Conservation (phyloP, 2,797 vertebrate genomes). For the Argya squamiceps region DNA sequence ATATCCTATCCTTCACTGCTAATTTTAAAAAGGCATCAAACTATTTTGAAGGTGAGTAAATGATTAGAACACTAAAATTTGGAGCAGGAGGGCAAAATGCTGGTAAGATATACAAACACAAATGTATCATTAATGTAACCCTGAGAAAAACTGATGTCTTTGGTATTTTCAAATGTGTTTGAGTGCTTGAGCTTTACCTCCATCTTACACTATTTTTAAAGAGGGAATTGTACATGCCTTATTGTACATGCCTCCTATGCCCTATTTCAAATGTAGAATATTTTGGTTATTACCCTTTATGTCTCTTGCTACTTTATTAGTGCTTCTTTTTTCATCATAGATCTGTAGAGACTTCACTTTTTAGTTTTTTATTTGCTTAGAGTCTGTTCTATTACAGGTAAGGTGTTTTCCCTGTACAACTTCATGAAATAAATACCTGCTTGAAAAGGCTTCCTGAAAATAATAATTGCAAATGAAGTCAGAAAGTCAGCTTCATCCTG, state of each 20-base stretch:
- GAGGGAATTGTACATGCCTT: not conserved
- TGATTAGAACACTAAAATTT: not conserved
- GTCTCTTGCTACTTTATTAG: not conserved
- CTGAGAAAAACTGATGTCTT: not conserved
- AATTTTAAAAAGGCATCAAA: not conserved
- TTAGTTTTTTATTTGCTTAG: not conserved
- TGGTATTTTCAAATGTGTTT: not conserved
- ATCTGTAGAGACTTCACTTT: not conserved
- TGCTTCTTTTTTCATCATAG: not conserved
- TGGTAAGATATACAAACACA: not conserved
- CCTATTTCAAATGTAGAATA: not conserved
- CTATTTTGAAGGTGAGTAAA: not conserved
- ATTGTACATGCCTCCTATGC: not conserved
- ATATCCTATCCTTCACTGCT: not conserved
- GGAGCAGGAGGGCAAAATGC: not conserved
- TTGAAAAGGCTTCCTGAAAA: not conserved
- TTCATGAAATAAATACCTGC: not conserved
- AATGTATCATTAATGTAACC: not conserved
- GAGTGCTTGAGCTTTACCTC: not conserved
- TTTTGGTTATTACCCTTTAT: not conserved
- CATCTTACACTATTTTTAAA: not conserved
- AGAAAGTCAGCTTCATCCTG: not conserved
- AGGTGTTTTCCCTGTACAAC: not conserved
- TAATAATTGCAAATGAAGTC: not conserved
- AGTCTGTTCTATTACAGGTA: not conserved